Conservation (phyloP, 1,140 invertebrate genomes). For the Aphidius gifuensis region DNA sequence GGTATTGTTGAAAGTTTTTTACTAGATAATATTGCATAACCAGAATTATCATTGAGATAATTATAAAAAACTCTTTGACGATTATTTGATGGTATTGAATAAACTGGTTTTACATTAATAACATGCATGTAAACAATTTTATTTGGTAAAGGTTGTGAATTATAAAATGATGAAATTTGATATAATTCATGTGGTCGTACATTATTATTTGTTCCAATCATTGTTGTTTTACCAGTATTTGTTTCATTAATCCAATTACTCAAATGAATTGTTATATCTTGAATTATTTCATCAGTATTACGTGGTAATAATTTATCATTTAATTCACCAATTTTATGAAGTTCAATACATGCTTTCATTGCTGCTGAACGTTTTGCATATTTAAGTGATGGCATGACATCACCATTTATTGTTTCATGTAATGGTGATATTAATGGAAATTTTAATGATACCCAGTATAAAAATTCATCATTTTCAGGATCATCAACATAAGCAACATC, state of each 20-base stretch:
- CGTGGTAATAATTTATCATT: constrained; percentile 73
- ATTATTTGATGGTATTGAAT: constrained; percentile 39
- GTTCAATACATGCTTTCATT: constrained; percentile 67
- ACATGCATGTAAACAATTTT: constrained; percentile 58
- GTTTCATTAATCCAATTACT: constrained; percentile 56
- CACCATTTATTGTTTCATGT: constrained; percentile 29
- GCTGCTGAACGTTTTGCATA: constrained; percentile 79
- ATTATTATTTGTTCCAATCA: constrained; percentile 67
- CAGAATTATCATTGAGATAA: constrained; percentile 34
- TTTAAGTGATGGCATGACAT: constrained; percentile 57
- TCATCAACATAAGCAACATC: not conserved
- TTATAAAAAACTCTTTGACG: constrained; percentile 41
- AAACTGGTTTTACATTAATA: constrained; percentile 60
- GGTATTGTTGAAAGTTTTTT: constrained; percentile 64
- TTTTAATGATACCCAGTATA: constrained; percentile 37
- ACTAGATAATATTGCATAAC: constrained; percentile 61
- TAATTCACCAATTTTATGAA: constrained; percentile 75
- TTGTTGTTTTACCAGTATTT: constrained; percentile 22
- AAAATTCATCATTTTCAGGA: constrained; percentile 3
- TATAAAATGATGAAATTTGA: constrained; percentile 47
- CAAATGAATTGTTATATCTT: constrained; percentile 50
- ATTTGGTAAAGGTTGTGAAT: constrained; percentile 45
- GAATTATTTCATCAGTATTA: constrained; percentile 45
- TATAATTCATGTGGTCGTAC: constrained; percentile 51
- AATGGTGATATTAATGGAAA: constrained; percentile 43